Conservation (phyloP, 2,797 vertebrate species). For the Argya squamiceps region DNA sequence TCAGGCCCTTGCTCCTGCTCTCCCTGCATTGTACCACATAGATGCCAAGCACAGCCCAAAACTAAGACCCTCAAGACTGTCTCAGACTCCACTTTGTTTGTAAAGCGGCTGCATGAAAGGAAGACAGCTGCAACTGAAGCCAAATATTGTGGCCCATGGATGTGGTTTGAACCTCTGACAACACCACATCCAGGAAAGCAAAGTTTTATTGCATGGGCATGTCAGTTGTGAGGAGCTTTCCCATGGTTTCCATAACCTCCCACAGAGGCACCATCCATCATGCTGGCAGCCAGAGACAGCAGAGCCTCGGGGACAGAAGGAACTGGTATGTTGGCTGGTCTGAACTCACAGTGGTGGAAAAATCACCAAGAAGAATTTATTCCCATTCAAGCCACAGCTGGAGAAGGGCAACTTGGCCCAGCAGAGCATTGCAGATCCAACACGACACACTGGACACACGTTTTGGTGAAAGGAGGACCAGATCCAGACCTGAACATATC, state of each 20-base stretch:
- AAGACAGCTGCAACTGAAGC: background rate
- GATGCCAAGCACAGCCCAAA: background rate
- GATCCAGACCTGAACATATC: background rate
- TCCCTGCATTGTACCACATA: rapidly evolving
- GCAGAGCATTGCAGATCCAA: background rate
- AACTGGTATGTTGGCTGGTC: background rate
- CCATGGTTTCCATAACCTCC: background rate
- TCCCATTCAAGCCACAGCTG: background rate
- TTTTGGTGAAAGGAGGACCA: background rate
- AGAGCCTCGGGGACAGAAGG: background rate
- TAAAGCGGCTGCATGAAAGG: background rate
- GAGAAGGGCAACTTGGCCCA: background rate
- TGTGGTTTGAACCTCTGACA: background rate
- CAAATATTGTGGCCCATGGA: background rate
- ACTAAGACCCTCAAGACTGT: background rate
- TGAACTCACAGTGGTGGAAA: background rate
- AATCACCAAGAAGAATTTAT: background rate
- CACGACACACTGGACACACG: rapidly evolving
- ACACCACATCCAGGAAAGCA: background rate
- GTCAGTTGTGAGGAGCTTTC: background rate
- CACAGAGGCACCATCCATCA: background rate
- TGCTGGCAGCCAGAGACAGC: background rate
- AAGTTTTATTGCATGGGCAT: background rate
- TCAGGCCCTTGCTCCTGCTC: background rate
- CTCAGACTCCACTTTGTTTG: background rate